phyloP scores from a whole-genome alignment of 2,113 vertebrate genomes.

The Microtus montanus region DNA sequence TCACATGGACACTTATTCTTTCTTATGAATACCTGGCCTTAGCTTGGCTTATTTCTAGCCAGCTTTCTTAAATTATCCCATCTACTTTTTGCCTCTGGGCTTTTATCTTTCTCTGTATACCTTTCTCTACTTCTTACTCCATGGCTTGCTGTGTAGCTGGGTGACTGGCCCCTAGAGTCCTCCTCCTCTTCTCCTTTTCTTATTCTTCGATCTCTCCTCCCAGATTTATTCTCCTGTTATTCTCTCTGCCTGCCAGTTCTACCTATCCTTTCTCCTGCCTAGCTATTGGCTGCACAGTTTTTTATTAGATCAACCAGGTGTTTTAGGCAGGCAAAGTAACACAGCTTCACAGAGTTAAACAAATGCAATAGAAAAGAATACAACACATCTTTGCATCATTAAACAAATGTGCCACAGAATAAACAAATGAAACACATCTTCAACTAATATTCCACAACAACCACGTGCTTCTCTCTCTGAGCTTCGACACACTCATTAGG shows the following conservation, averaged over 20 bases:
- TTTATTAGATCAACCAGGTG: background rate
- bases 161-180: no score
- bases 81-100: no score
- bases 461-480: background rate
- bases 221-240: background rate
- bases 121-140: no score
- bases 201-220: background rate
- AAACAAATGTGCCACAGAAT: background rate
- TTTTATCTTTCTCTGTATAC: no score
- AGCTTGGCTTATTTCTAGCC: no score
- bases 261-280: background rate
- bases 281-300: background rate
- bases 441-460: no score
- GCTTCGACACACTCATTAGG: fast-evolving
- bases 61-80: no score
- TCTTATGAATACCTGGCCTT: no score
- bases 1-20: no score
- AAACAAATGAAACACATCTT: no score
- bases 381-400: background rate
- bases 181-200: background rate
- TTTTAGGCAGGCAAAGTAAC: background rate
- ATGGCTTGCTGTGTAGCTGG: no score
- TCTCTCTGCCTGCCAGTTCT: background rate
- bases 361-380: background rate
- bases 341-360: background rate